Base-by-base conservation (phyloP, 1,140 invertebrate species). In the Heterodera carotae region DNA sequence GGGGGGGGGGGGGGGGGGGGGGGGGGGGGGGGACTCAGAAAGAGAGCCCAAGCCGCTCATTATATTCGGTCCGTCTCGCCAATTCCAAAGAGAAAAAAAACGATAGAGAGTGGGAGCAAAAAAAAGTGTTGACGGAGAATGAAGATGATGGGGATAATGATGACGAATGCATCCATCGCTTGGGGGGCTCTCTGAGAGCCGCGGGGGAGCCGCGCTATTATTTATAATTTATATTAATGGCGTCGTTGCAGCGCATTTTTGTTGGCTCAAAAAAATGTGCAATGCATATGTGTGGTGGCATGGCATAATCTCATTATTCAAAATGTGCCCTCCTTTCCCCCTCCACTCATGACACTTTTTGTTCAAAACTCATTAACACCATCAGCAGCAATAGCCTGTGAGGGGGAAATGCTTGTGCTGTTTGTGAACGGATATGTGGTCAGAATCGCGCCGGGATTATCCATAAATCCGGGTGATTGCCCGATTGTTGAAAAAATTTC, bases 221-320 rank as follows among this genome's bases (percentile, higher is more conserved):
- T 22, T 43, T 22, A 56, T 56, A 56, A 56, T 56, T 5, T 22
- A 22, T 56, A 43, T 8, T 43, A 43, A 1, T 8, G 39, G 39
- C 12, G 39, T 43, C 39, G 12, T 6, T 43, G n/a, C 39, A 43
- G 48, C 48, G 5, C 48, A 56, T 56, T 56, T 56, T 56, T 56
- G 48, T 12, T 43, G 39, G 39, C 0, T 22, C 48, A 56, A 56
- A 56, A 56, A 56, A 56, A 56, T 22, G 48, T 12, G 2, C 39
- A 43, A 8, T 8, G 12, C n/a, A n/a, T n/a, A n/a, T n/a, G n/a
- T n/a, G n/a, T n/a, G n/a, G n/a, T n/a, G n/a, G n/a, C n/a, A 43
- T 43, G 39, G 39, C 39, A 56, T 56, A 56, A 56, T 56, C 48
- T 56, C 48, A 56, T 56, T 56, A 56, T 56, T 15, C 48, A 56